Base-by-base conservation (phyloP, 2,888 invertebrate genomes). In the Drosophila phalerata region DNA sequence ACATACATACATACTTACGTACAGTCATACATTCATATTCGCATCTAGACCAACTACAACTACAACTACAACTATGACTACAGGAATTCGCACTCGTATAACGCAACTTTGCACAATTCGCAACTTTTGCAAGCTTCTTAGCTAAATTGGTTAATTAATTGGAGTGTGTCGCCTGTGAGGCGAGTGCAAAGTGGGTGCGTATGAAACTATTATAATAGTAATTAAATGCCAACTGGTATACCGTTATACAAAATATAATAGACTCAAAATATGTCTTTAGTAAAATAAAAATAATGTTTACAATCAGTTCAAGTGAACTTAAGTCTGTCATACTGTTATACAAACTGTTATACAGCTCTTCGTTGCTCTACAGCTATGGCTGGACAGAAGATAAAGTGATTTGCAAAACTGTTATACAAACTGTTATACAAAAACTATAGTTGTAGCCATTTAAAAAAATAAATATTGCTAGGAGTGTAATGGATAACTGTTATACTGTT, bases 141-240 rank as follows among this genome's bases (percentile, higher is more conserved):
- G 77, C 69, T 68, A 64, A 85, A 85, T 80, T 83, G 80, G 64
- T 70, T 82, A 78, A 83, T 83, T 83, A 85, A 83, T 85, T 83
- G 73, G 68, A 71, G 69, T 73, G 69, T 55, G 80, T 56, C 37
- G 79, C 49, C 34, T 49, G 37, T n/a, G 34, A 30, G 32, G 25
- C 15, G 47, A 38, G 28, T 22, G 52, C 25, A 28, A 17, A 13
- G 22, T 40, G 42, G 34, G 42, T 22, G 9, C 11, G 49, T 19
- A 17, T 19, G 15, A 25, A 49, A 49, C 30, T 38, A 34, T 60
- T 49, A 48, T 11, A 32, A 17, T 8, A 32, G 17, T 13, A 47
- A 47, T 57, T 57, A 47, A 57, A 28, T 56, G 34, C 22, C 1
- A 56, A 53, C 43, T 45, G 61, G 15, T 53, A 47, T 52, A 61